These are phyloP conservation scores for Pristionchus mayeri DNA, from an alignment of 2,888 invertebrate species.

Conservation along the genomic window DNA sequence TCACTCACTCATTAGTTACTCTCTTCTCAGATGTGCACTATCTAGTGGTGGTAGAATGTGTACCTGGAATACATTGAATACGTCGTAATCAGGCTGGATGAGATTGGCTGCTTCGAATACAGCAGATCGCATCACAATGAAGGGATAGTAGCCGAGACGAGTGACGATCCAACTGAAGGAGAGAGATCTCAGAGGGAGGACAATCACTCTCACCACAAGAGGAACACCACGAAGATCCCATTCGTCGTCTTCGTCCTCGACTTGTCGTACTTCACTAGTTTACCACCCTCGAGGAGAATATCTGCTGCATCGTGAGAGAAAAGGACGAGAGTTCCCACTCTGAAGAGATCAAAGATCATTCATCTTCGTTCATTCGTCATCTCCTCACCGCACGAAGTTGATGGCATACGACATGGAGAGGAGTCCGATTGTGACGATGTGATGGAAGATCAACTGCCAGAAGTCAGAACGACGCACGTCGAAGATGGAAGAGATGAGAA, in stretches of 20 bases:
- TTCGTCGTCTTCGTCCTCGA: slow-evolving; percentile 62
- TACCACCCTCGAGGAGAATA: slow-evolving; percentile 77
- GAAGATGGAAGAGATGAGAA: slow-evolving; percentile 71
- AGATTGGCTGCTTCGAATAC: slow-evolving; percentile 68
- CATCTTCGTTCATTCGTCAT: background rate
- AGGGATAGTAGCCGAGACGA: slow-evolving; percentile 70
- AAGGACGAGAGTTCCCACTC: slow-evolving; percentile 77
- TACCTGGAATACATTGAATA: slow-evolving; percentile 60
- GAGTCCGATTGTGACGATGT: slow-evolving; percentile 78
- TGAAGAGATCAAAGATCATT: slow-evolving; percentile 51
- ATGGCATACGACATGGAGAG: slow-evolving; percentile 77
- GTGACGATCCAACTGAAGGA: slow-evolving; percentile 68
- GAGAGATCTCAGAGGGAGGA: background rate
- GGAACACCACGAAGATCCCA: slow-evolving; percentile 68
- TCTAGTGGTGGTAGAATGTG: background rate
- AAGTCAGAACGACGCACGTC: slow-evolving; percentile 79
- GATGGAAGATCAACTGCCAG: slow-evolving; percentile 78
- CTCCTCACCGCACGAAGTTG: slow-evolving; percentile 75
- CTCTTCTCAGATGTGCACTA: background rate
- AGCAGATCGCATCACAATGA: slow-evolving; percentile 69
- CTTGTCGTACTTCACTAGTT: slow-evolving; percentile 69
- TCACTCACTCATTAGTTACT: background rate
- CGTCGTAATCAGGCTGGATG: slow-evolving; percentile 72
- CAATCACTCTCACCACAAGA: slow-evolving; percentile 57
- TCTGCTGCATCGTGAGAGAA: slow-evolving; percentile 78